phyloP scores from a whole-genome alignment of 2,888 invertebrate genomes.

The Himalopsyche japonica region DNA sequence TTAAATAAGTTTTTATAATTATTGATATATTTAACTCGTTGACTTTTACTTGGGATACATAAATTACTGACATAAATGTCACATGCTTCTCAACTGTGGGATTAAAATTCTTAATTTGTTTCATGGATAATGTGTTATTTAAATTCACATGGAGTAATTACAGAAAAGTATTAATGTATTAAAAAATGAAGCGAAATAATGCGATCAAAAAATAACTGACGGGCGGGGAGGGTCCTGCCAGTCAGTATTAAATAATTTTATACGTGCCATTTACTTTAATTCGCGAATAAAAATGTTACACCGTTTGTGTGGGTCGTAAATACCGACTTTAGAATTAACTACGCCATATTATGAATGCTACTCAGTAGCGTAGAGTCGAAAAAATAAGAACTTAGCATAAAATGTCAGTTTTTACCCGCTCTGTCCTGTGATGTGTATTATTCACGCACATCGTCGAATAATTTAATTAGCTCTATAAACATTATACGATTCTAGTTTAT shows the following conservation, averaged over 20 bases:
- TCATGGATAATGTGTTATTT: background rate
- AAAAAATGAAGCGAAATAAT: background rate
- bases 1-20: too few relatives aligned
- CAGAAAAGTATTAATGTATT: background rate
- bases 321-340: background rate
- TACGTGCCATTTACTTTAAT: background rate
- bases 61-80: background rate
- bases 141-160: background rate
- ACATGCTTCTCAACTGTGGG: background rate
- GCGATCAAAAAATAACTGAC: background rate
- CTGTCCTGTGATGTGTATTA: too few relatives aligned
- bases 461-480: too few relatives aligned
- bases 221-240: background rate
- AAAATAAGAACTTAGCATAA: too few relatives aligned
- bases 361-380: background rate
- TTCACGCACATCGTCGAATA: too few relatives aligned
- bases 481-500: too few relatives aligned
- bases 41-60: background rate
- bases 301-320: background rate
- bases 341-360: background rate
- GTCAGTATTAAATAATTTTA: background rate
- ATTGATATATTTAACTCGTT: too few relatives aligned
- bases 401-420: too few relatives aligned
- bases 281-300: background rate
- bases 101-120: background rate